Evolutionary conservation across 2,888 invertebrate genomes (phyloP).

Genomic region (Caenorhabditis plicata): DNA sequence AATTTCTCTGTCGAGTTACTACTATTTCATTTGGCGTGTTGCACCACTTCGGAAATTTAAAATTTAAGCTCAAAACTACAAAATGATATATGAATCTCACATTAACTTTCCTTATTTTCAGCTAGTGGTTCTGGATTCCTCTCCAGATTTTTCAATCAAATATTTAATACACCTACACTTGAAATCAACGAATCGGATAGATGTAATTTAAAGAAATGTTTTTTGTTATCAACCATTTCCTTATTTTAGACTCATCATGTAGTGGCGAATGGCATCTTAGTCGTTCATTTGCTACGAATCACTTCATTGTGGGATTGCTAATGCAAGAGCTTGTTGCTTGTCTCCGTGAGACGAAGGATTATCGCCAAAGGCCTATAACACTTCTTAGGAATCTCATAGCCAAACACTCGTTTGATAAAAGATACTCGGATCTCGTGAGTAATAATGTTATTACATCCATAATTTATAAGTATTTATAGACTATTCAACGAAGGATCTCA

Average conservation of each 20-base stretch:
- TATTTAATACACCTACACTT: conserved; percentile 41
- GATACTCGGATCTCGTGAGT: conserved; percentile 78
- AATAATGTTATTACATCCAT: no score
- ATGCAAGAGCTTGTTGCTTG: conserved; percentile 85
- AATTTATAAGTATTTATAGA: conserved; percentile 34
- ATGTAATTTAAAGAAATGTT: conserved; percentile 33
- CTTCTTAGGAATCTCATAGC: conserved; percentile 83
- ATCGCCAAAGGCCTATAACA: conserved; percentile 79
- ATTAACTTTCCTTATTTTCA: conserved; percentile 4
- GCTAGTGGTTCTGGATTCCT: conserved; percentile 41
- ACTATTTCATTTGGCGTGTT: no score
- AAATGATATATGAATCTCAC: no score
- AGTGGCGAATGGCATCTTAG: conserved; percentile 70
- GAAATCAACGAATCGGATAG: conserved; percentile 51
- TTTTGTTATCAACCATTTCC: not conserved
- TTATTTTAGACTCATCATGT: conserved; percentile 56
- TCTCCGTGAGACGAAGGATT: conserved; percentile 81
- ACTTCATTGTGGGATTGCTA: conserved; percentile 85
- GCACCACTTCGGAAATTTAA: no score
- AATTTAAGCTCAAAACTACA: no score
- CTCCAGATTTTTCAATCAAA: conserved; percentile 51
- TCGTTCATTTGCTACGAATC: conserved; percentile 85
- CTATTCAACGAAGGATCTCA: conserved; percentile 74
- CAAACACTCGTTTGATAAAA: conserved; percentile 89
- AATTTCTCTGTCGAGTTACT: no score